Evolutionary conservation across 2,113 vertebrate genomes (phyloP).

Genomic region (Psophia crepitans): DNA sequence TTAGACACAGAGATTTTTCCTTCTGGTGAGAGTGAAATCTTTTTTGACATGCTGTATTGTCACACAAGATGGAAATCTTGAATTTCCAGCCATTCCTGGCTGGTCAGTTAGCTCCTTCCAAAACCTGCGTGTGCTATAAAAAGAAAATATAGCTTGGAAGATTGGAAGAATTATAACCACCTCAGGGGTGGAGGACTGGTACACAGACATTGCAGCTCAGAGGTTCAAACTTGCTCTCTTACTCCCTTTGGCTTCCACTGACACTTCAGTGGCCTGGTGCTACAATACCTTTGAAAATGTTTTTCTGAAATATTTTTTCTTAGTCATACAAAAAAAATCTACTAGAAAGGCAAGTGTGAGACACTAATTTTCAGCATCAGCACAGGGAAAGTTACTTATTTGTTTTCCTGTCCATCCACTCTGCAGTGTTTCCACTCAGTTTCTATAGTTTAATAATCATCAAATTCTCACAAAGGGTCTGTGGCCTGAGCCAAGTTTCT

Average conservation of each 20-base stretch:
- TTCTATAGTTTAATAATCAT: conserved; percentile 24
- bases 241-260: background rate
- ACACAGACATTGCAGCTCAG: background rate
- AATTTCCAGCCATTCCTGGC: conserved; percentile 7
- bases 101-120: background rate
- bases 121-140: background rate
- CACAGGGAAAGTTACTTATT: background rate
- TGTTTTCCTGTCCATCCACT: background rate
- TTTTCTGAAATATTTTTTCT: background rate
- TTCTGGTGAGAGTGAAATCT: background rate
- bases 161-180: background rate
- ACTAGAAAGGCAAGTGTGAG: background rate
- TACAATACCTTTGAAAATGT: background rate
- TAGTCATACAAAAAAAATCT: background rate
- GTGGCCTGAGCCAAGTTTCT: background rate
- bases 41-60: background rate
- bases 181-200: background rate
- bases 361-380: background rate
- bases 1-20: conserved; percentile 37
- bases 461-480: background rate
- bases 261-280: background rate
- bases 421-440: background rate
- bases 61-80: conserved; percentile 22
- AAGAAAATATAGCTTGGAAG: background rate
- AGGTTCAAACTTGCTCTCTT: background rate